These are phyloP conservation scores for Enoplolaimus lenunculus DNA, from an alignment of 2,888 invertebrate species.

Conservation along the genomic window DNA sequence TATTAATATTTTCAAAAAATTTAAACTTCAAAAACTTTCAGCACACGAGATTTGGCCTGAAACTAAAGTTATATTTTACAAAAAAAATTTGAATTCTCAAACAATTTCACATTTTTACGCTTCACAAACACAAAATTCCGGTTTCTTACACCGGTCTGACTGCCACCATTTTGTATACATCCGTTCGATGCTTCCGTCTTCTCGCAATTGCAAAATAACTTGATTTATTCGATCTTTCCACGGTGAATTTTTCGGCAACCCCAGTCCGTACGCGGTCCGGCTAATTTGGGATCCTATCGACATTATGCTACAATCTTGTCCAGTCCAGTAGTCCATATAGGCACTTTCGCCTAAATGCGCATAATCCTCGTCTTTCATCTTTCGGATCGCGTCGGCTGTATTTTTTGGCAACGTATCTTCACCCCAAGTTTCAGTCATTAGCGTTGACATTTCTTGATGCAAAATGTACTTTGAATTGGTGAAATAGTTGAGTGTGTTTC, in stretches of 20 bases:
- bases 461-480: background rate
- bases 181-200: slow-evolving; percentile 9
- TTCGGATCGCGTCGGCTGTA: background rate
- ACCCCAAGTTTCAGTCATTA: background rate
- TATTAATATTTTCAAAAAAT: no score
- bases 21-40: no score
- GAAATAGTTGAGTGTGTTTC: background rate
- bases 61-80: no score
- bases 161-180: slow-evolving; percentile 1
- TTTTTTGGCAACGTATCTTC: background rate
- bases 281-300: background rate
- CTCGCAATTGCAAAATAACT: background rate
- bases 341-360: background rate
- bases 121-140: background rate
- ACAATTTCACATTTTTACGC: no score
- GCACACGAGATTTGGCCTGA: no score
- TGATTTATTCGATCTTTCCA: background rate
- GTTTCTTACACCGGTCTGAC: background rate
- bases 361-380: background rate
- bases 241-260: background rate
- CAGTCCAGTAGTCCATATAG: background rate
- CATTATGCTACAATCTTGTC: background rate
- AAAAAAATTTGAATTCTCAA: no score
- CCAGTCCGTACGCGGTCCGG: slow-evolving; percentile 1
- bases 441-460: background rate